phyloP scores from a whole-genome alignment of 1,140 invertebrate genomes.

The Cydia amplana region DNA sequence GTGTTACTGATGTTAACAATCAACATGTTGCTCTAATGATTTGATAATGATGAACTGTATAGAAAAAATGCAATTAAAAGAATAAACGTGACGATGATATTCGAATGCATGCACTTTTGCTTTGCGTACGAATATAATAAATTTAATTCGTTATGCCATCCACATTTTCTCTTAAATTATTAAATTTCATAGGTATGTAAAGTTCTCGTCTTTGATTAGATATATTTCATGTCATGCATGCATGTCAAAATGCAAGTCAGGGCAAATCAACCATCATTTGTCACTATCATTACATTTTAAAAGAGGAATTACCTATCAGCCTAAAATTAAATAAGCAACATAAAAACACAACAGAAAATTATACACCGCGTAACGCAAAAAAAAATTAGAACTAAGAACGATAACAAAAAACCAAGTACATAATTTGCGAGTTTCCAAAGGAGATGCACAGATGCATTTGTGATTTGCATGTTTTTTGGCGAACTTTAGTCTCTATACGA shows the following conservation, averaged over 20 bases:
- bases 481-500: not conserved
- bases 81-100: not conserved
- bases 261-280: not conserved
- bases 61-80: no score
- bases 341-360: constrained; percentile 44
- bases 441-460: constrained; percentile 43
- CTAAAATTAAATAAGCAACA: constrained; percentile 57
- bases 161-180: constrained; percentile 12
- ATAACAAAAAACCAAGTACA: constrained; percentile 65
- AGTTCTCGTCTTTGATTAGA: not conserved
- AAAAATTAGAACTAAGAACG: constrained; percentile 62
- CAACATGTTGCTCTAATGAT: not conserved
- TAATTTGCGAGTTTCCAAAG: constrained; percentile 54
- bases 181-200: not conserved
- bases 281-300: constrained; percentile 23
- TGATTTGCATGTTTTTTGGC: constrained; percentile 23
- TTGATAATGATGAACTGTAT: no score
- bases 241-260: constrained; percentile 9
- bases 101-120: not conserved
- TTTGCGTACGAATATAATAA: not conserved
- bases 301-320: constrained; percentile 19
- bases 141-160: not conserved
- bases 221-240: not conserved
- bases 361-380: constrained; percentile 48
- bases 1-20: not conserved